Percentiles rank a stretch among this genome's conserved stretches.
phyloP scores from a whole-genome alignment of 2,113 vertebrate genomes.

The Pristiophorus japonicus region DNA sequence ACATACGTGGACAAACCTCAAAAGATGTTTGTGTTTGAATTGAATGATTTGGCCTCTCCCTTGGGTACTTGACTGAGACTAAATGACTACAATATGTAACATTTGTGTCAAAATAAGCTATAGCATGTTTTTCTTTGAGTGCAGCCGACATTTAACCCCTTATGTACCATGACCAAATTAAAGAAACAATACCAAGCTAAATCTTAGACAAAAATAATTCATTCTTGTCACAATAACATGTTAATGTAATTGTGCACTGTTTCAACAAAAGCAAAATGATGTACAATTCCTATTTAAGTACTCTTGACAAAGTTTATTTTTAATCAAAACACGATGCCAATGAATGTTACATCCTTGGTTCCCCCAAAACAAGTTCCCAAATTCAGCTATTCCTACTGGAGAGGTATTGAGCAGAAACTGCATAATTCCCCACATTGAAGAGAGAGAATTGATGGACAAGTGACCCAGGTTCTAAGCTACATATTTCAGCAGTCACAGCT shows the following conservation, averaged over 20 bases:
- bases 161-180: background rate
- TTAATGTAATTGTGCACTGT: background rate
- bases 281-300: background rate
- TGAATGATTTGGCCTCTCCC: background rate
- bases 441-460: background rate
- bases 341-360: background rate
- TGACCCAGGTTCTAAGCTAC: background rate
- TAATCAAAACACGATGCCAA: background rate
- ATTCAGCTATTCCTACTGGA: background rate
- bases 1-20: too few species aligned
- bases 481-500: background rate
- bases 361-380: background rate
- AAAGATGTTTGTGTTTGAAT: background rate
- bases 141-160: background rate
- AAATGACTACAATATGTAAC: background rate
- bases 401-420: background rate
- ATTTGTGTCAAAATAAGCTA: background rate
- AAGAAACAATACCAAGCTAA: background rate
- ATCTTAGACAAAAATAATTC: background rate
- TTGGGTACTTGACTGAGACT: background rate
- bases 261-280: background rate
- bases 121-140: background rate
- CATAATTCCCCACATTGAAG: background rate
- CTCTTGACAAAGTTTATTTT: background rate
- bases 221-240: background rate